phyloP scores from a whole-genome alignment of 2,797 vertebrate genomes.

The Cyclura pinguis region DNA sequence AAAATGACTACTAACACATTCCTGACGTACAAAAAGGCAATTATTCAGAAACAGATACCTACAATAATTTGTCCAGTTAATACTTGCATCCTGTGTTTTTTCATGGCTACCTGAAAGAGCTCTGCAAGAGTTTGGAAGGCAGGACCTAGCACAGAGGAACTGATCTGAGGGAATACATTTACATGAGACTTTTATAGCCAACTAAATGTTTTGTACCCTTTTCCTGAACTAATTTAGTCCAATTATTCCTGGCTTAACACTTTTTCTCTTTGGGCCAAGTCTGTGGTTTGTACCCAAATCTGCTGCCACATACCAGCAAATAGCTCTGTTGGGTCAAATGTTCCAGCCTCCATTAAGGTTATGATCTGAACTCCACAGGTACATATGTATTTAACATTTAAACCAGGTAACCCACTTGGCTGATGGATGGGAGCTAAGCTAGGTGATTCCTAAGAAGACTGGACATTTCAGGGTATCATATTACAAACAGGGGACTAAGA shows the following conservation, averaged over 20 bases:
- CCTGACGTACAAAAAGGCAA: conserved; percentile 1
- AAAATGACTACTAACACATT: conserved; percentile 3
- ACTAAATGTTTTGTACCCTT: background rate
- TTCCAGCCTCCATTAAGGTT: background rate
- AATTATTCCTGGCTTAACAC: background rate
- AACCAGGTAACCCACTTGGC: background rate
- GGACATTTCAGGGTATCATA: no score
- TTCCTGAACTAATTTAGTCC: background rate
- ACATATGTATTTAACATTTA: background rate
- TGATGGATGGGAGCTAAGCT: background rate
- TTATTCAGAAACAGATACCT: conserved; percentile 4
- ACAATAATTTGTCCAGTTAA: conserved; percentile 26
- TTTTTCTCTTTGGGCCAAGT: background rate
- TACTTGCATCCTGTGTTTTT: conserved; percentile 3
- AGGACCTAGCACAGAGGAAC: background rate
- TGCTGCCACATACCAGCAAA: background rate
- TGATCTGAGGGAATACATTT: background rate
- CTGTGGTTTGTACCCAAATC: background rate
- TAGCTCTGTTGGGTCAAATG: background rate
- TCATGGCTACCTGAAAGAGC: conserved; percentile 14
- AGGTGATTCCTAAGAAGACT: background rate
- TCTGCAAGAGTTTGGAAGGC: background rate
- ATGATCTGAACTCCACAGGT: background rate
- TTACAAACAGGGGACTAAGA: background rate
- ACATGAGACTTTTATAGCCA: background rate